These are phyloP conservation scores for Ascaphus truei DNA, from an alignment of 2,113 vertebrate genomes.

Conservation along the genomic window DNA sequence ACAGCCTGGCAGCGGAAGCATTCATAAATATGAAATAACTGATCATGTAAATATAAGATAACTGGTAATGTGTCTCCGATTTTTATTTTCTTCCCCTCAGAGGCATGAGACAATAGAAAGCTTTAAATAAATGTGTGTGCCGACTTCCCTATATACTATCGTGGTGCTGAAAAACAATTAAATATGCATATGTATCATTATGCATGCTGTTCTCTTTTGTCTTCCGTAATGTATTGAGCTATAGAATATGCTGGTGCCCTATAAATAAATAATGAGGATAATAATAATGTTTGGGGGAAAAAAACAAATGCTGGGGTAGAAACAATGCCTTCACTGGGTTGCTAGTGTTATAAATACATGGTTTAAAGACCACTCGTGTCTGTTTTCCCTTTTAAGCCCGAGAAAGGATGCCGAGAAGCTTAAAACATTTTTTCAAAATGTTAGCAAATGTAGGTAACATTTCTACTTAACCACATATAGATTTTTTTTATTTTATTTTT, in stretches of 20 bases:
- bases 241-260: conserved; percentile 28
- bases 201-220: conserved; percentile 31
- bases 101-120: not conserved
- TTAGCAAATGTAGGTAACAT: too few relatives aligned
- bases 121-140: not conserved
- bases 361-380: too few relatives aligned
- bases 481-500: too few relatives aligned
- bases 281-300: conserved; percentile 27
- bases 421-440: too few relatives aligned
- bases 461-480: too few relatives aligned
- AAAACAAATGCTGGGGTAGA: not conserved
- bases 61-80: not conserved
- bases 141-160: not conserved
- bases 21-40: conserved; percentile 3
- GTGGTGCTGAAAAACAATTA: conserved; percentile 26
- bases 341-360: not conserved
- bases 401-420: too few relatives aligned
- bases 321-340: conserved; percentile 14
- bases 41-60: conserved; percentile 7
- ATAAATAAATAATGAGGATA: conserved; percentile 33
- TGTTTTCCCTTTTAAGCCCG: too few relatives aligned
- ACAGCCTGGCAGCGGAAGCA: not conserved
- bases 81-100: not conserved
- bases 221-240: conserved; percentile 31
- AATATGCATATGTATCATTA: conserved; percentile 37